These are phyloP conservation scores for Corythornis vintsioides DNA, from an alignment of 2,113 vertebrate genomes.

Conservation along the genomic window DNA sequence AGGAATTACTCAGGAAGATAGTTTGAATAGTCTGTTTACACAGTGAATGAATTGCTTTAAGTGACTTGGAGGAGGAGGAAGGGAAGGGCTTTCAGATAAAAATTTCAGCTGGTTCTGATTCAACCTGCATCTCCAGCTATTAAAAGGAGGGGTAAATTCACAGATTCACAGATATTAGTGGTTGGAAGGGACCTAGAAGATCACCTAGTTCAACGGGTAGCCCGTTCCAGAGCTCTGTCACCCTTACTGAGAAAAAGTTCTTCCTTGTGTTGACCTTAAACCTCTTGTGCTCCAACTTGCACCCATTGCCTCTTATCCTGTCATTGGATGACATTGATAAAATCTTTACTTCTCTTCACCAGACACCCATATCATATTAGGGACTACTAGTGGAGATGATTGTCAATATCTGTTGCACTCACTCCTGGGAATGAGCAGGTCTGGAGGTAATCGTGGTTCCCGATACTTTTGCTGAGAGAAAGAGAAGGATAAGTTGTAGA, in stretches of 20 bases:
- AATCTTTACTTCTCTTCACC: background rate
- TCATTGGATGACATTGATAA: too few species aligned
- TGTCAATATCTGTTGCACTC: background rate
- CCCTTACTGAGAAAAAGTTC: too few species aligned
- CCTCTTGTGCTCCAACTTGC: too few species aligned
- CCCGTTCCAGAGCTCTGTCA: too few species aligned
- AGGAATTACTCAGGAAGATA: background rate
- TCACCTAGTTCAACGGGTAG: too few species aligned
- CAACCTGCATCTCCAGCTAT: background rate
- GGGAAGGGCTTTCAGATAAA: background rate
- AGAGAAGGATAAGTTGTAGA: background rate
- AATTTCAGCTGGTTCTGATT: background rate
- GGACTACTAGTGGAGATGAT: background rate
- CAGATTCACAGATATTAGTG: too few species aligned
- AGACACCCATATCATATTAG: background rate
- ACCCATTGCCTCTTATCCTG: too few species aligned
- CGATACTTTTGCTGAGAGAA: background rate
- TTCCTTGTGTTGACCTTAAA: too few species aligned
- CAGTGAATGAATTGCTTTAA: background rate
- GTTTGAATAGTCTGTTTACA: background rate
- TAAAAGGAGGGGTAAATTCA: background rate
- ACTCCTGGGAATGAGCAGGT: background rate
- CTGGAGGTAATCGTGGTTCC: background rate
- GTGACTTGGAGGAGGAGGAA: background rate
- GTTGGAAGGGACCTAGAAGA: too few species aligned